A percentile compares a stretch with the other conserved stretches of the same genome.
Conservation (phyloP, 2,113 vertebrate genomes). For the Platichthys flesus region DNA sequence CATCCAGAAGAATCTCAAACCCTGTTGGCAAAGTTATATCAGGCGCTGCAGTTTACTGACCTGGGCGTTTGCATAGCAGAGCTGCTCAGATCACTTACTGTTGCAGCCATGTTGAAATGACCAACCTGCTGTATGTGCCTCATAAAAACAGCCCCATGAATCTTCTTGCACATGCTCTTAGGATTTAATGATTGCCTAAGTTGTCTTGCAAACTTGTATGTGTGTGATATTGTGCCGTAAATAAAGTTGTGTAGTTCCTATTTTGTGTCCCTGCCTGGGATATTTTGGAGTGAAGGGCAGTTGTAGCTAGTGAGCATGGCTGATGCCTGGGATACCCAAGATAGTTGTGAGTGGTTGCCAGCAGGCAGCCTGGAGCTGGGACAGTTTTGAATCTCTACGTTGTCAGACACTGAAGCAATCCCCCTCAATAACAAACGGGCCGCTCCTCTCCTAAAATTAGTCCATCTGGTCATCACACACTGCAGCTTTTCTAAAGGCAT, state of each 20-base stretch:
- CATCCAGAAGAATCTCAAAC: constrained; percentile 77
- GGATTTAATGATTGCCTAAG: neutral
- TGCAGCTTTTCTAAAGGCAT: constrained; percentile 25
- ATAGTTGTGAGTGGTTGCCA: constrained; percentile 67
- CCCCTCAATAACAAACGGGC: constrained; percentile 53
- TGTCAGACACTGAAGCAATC: constrained; percentile 64
- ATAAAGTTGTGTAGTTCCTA: constrained; percentile 19
- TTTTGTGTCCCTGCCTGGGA: constrained; percentile 16
- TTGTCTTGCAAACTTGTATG: constrained; percentile 18
- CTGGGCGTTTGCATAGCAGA: constrained; percentile 73
- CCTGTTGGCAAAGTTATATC: constrained; percentile 79
- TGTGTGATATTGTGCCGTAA: neutral
- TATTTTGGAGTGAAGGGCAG: constrained; percentile 38
- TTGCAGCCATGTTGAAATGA: constrained; percentile 59
- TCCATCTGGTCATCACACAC: constrained; percentile 32
- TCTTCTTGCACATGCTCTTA: neutral
- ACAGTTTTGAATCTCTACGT: constrained; percentile 47
- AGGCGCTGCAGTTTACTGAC: constrained; percentile 64
- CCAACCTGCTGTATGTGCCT: constrained; percentile 22
- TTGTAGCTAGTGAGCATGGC: constrained; percentile 50
- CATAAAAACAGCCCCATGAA: constrained; percentile 5
- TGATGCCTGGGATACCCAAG: constrained; percentile 62
- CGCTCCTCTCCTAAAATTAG: constrained; percentile 67
- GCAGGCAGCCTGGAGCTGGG: constrained; percentile 57
- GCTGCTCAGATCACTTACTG: constrained; percentile 75